Percentiles rank a stretch among this genome's conserved stretches.
Conservation (phyloP, 2,888 invertebrate genomes). For the Drosophila atripex region DNA sequence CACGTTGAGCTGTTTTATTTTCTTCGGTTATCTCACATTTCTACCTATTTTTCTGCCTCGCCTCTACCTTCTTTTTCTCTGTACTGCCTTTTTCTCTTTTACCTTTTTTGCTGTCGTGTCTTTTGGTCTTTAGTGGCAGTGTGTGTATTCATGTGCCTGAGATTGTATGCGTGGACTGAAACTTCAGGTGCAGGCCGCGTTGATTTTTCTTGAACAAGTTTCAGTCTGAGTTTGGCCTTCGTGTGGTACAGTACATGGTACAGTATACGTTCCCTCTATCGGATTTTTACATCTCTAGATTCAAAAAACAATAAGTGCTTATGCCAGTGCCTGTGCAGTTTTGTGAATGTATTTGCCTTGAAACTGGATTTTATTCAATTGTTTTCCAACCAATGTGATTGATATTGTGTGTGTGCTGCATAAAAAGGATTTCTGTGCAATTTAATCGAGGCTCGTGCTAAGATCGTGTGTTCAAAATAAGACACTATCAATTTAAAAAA, state of each 20-base stretch:
- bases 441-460: conserved; percentile 47
- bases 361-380: conserved; percentile 73
- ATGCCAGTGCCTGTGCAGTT: conserved; percentile 4
- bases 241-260: conserved; percentile 81
- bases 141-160: conserved; percentile 6
- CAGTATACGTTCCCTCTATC: conserved; percentile 72
- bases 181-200: conserved; percentile 77
- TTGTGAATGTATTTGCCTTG: conserved; percentile 44
- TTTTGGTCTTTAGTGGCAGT: conserved; percentile 54
- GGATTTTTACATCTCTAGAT: conserved; percentile 35
- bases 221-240: conserved; percentile 84
- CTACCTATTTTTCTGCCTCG: conserved; percentile 59
- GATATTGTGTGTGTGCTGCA: conserved; percentile 38
- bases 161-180: conserved; percentile 51
- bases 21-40: conserved; percentile 65
- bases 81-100: conserved; percentile 58
- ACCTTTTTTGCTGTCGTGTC: conserved; percentile 66
- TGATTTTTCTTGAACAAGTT: conserved; percentile 81
- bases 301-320: conserved; percentile 20
- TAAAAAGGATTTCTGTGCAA: conserved; percentile 41
- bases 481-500: conserved; percentile 7
- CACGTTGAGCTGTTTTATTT: conserved; percentile 75
- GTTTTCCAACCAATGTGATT: conserved; percentile 50
- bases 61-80: conserved; percentile 53
- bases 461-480: conserved; percentile 27